Evolutionary conservation across 1,140 invertebrate species (phyloP).

Genomic region (Penaeus indicus): DNA sequence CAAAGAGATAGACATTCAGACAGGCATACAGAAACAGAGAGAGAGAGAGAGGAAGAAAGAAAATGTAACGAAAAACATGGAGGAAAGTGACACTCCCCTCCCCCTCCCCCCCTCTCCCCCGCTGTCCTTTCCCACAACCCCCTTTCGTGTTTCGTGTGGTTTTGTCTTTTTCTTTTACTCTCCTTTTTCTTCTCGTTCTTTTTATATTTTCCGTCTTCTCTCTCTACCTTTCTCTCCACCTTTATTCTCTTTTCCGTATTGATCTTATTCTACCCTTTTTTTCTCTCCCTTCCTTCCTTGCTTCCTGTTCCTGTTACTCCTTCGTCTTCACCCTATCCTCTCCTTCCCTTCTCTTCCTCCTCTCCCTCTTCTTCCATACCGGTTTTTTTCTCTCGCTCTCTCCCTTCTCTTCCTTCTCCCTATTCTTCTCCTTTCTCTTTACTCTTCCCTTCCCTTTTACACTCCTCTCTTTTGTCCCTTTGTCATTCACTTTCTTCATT

Average conservation of each 20-base stretch:
- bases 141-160: too few species aligned
- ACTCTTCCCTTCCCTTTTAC: background rate
- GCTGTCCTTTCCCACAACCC: background rate
- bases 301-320: background rate
- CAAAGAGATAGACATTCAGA: too few species aligned
- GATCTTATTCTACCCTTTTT: constrained; percentile 1
- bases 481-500: too few species aligned
- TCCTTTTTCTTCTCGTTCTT: background rate
- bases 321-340: background rate
- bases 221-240: too few species aligned
- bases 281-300: too few species aligned
- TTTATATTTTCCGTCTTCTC: too few species aligned
- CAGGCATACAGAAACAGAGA: too few species aligned
- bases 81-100: too few species aligned
- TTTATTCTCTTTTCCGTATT: background rate
- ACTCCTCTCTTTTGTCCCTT: background rate
- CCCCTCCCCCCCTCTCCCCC: too few species aligned
- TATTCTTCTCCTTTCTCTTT: too few species aligned
- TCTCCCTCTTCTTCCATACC: background rate
- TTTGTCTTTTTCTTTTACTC: background rate
- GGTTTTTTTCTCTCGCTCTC: constrained; percentile 8
- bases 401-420: background rate
- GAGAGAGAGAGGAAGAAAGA: too few species aligned
- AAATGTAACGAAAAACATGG: too few species aligned
- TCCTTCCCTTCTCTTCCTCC: background rate